phyloP scores from a whole-genome alignment of 1,140 invertebrate species.

The Ostrea edulis region DNA sequence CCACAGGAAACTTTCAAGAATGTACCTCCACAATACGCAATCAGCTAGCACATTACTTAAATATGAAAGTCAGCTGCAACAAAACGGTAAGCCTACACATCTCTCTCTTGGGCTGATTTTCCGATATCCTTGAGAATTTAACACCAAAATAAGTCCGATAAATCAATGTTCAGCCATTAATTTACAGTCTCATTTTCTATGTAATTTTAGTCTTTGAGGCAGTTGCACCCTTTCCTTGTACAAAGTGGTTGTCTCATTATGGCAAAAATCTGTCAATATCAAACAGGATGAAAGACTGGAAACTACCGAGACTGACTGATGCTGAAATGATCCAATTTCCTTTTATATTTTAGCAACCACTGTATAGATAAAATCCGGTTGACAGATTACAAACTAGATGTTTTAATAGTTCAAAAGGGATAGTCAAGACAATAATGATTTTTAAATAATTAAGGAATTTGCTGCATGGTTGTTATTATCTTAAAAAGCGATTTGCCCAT shows the following conservation, averaged over 20 bases:
- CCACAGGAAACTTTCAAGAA: background rate
- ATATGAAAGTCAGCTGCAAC: slow-evolving; percentile 14
- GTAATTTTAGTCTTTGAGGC: background rate
- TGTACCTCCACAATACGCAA: background rate
- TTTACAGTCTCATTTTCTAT: background rate
- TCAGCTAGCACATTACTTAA: background rate
- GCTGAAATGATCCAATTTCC: slow-evolving; percentile 25
- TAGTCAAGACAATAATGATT: background rate
- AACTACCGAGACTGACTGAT: background rate
- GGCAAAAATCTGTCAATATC: background rate
- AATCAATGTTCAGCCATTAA: slow-evolving; percentile 9
- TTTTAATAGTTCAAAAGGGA: background rate
- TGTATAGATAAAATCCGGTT: background rate
- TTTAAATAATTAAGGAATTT: background rate
- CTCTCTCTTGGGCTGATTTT: background rate
- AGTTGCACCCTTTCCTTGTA: slow-evolving; percentile 33
- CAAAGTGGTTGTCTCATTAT: slow-evolving; percentile 14
- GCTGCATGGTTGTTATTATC: background rate
- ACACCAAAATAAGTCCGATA: background rate
- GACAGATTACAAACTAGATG: background rate
- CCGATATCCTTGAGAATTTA: slow-evolving; percentile 25
- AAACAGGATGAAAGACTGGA: background rate
- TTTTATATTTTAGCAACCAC: slow-evolving; percentile 9
- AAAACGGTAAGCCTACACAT: slow-evolving; percentile 20
- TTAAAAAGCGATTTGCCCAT: background rate